These are phyloP conservation scores for Luperina nickerlii DNA, from an alignment of 2,888 invertebrate genomes.

Conservation along the genomic window DNA sequence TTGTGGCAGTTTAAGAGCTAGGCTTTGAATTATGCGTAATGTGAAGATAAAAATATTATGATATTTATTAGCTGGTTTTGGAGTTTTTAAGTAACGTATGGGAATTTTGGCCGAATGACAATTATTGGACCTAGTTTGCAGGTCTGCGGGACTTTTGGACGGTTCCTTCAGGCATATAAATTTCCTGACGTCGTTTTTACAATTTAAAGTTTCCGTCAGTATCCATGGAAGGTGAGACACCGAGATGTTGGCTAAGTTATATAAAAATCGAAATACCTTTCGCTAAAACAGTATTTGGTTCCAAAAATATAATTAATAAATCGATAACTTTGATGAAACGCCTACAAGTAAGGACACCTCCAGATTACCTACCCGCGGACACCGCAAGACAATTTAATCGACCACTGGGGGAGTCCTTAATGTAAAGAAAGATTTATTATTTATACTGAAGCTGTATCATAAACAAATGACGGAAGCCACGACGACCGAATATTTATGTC, in stretches of 20 bases:
- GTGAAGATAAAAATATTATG: conserved; percentile 26
- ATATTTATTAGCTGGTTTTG: neutral
- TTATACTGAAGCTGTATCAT: conserved; percentile 5
- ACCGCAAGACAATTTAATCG: neutral
- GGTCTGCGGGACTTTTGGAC: neutral
- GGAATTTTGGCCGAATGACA: neutral
- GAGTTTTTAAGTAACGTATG: neutral
- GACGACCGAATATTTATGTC: conserved; percentile 48
- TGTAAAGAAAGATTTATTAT: conserved; percentile 9
- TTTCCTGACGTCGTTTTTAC: neutral
- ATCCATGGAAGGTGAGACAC: neutral
- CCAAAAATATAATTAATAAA: neutral
- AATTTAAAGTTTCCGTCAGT: neutral
- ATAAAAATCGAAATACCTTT: neutral
- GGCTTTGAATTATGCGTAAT: conserved; percentile 25
- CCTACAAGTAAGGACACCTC: neutral
- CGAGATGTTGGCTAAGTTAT: neutral
- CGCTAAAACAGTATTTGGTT: neutral
- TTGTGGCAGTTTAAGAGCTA: conserved; percentile 37
- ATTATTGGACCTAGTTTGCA: neutral
- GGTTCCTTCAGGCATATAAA: neutral
- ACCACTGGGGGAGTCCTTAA: neutral
- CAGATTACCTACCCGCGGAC: neutral
- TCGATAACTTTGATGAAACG: neutral
- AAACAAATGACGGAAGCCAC: conserved; percentile 41